These are phyloP conservation scores for Phoxinus phoxinus DNA, from an alignment of 2,113 vertebrate genomes.

Conservation along the genomic window DNA sequence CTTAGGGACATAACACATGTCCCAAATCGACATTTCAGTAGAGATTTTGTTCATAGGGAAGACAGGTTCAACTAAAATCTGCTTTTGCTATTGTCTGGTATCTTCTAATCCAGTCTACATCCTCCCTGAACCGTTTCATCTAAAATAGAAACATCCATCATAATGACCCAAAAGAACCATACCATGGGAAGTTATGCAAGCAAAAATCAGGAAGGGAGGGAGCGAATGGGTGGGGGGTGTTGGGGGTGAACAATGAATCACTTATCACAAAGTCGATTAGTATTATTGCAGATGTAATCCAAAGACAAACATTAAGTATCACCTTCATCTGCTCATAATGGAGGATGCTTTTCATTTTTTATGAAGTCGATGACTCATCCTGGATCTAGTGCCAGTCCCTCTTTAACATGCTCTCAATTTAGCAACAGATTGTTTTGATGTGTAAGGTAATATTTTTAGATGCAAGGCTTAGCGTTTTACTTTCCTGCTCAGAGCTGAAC, in stretches of 20 bases:
- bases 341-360: conserved; percentile 44
- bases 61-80: not conserved
- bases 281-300: conserved; percentile 35
- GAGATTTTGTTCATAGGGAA: conserved; percentile 22
- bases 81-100: not conserved
- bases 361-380: conserved; percentile 52
- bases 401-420: conserved; percentile 48
- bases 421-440: conserved; percentile 47
- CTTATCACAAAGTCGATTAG: not conserved
- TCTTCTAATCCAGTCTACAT: conserved; percentile 3
- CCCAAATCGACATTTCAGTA: not conserved
- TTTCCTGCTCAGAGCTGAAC: conserved; percentile 29
- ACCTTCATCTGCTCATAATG: conserved; percentile 39
- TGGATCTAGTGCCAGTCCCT: conserved; percentile 39
- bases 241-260: not conserved
- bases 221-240: too few relatives aligned
- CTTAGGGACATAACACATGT: conserved; percentile 18
- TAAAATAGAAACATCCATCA: conserved; percentile 44
- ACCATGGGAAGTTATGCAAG: not conserved
- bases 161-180: conserved; percentile 7
- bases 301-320: conserved; percentile 24
- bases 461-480: not conserved
- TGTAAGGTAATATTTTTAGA: conserved; percentile 57
- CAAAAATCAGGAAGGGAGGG: not conserved
- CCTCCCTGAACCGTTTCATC: conserved; percentile 2